Evolutionary conservation across 2,888 invertebrate genomes (phyloP).

Genomic region (Tenthredo livida): DNA sequence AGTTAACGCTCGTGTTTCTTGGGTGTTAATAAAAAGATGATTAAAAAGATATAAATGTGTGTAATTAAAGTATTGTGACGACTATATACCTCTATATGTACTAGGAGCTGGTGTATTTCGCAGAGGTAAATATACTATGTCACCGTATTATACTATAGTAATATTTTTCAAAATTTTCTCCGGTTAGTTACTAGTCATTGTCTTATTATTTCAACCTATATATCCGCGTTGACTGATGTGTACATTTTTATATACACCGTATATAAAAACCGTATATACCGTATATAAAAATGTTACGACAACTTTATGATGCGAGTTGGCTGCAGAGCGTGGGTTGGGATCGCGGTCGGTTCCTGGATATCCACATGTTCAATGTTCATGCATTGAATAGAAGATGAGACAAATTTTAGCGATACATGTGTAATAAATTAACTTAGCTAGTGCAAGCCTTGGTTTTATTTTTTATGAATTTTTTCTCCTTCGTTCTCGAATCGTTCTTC

Average conservation of each 20-base stretch:
- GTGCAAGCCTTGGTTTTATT: neutral
- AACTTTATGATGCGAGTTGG: slow-evolving; percentile 33
- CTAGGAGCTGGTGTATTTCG: neutral
- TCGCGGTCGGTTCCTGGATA: neutral
- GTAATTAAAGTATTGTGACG: slow-evolving; percentile 23
- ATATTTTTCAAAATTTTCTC: neutral
- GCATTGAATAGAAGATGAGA: slow-evolving; percentile 33
- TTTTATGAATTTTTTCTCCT: neutral
- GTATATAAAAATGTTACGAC: slow-evolving; percentile 43
- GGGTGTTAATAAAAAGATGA: neutral
- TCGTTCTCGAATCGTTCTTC: neutral
- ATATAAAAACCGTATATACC: slow-evolving; percentile 42
- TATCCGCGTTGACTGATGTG: slow-evolving; percentile 44
- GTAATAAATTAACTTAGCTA: neutral
- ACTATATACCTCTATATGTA: too few species aligned
- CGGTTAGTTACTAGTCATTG: neutral
- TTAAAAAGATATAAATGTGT: neutral
- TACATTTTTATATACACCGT: slow-evolving; percentile 47
- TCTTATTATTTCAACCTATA: slow-evolving; percentile 16
- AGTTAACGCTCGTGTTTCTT: slow-evolving; percentile 27
- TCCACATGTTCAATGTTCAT: too few species aligned
- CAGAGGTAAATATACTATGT: slow-evolving; percentile 2
- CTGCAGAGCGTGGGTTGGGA: neutral
- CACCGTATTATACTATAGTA: neutral
- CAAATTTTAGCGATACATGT: neutral